Conservation (phyloP, 2,113 vertebrate species). For the Nesospiza acunhae region DNA sequence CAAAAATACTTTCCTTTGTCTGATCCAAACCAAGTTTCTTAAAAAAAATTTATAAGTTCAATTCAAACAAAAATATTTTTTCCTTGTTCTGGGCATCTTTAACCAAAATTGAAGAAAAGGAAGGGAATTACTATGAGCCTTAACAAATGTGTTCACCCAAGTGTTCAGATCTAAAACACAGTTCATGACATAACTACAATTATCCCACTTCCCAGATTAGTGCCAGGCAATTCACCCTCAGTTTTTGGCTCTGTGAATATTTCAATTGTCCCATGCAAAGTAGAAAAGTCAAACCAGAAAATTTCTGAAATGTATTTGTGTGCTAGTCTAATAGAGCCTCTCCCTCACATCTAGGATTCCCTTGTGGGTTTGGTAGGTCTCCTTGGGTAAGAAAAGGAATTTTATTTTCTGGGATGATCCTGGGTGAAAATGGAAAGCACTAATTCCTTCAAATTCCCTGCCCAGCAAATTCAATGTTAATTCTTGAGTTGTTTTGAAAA, state of each 20-base stretch:
- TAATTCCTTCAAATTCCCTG: not conserved
- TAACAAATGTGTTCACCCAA: not conserved
- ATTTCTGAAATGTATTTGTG: not conserved
- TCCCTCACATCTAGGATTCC: not conserved
- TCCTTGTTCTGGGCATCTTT: not conserved
- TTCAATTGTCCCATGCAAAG: not conserved
- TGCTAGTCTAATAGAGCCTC: not conserved
- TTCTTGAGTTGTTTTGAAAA: not conserved
- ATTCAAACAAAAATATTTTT: not conserved
- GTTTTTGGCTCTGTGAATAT: not conserved
- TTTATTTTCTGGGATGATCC: not conserved
- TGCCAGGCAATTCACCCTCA: not conserved
- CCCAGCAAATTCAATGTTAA: not conserved
- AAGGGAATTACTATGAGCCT: not conserved
- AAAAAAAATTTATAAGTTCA: not conserved
- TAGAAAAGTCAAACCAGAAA: not conserved
- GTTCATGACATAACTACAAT: not conserved
- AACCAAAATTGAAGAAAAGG: not conserved
- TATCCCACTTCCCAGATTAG: not conserved
- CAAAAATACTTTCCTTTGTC: not conserved
- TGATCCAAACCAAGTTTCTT: not conserved
- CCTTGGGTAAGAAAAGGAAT: not conserved
- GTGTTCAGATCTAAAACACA: fast-evolving
- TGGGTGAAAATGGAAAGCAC: not conserved
- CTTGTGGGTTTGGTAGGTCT: not conserved